phyloP scores from a whole-genome alignment of 2,797 vertebrate genomes.

The Crenuchus spilurus region DNA sequence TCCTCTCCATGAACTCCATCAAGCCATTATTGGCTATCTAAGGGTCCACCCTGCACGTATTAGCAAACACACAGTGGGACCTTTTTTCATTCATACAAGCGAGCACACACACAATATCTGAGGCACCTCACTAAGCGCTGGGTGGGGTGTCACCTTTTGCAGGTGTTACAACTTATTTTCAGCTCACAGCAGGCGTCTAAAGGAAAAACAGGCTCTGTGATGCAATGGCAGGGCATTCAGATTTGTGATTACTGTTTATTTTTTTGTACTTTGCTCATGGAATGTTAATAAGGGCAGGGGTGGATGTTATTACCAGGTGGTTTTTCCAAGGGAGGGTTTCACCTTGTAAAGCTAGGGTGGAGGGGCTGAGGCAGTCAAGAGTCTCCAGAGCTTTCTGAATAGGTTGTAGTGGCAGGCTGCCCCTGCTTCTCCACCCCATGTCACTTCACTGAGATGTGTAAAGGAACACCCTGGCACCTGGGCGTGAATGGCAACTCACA shows the following conservation, averaged over 20 bases:
- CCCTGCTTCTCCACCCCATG: slow-evolving; percentile 28
- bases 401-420: slow-evolving; percentile 59
- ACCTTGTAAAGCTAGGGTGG: slow-evolving; percentile 78
- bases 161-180: slow-evolving; percentile 72
- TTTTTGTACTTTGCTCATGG: slow-evolving; percentile 68
- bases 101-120: slow-evolving; percentile 40
- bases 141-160: slow-evolving; percentile 65
- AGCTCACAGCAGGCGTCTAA: slow-evolving; percentile 63
- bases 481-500: slow-evolving; percentile 65
- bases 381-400: slow-evolving; percentile 58
- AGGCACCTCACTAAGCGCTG: slow-evolving; percentile 53
- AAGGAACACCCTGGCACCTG: slow-evolving; percentile 64
- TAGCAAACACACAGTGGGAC: slow-evolving; percentile 48
- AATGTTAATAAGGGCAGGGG: slow-evolving; percentile 58
- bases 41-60: slow-evolving; percentile 53
- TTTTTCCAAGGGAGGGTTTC: slow-evolving; percentile 78
- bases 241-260: slow-evolving; percentile 74
- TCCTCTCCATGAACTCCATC: slow-evolving; percentile 22
- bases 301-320: slow-evolving; percentile 72
- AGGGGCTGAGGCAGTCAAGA: slow-evolving; percentile 65
- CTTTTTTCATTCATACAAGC: slow-evolving; percentile 47
- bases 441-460: slow-evolving; percentile 52
- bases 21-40: slow-evolving; percentile 43
- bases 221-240: slow-evolving; percentile 70
- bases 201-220: slow-evolving; percentile 66